Conservation (phyloP, 1,140 invertebrate genomes). For the Megalonaias nervosa region DNA sequence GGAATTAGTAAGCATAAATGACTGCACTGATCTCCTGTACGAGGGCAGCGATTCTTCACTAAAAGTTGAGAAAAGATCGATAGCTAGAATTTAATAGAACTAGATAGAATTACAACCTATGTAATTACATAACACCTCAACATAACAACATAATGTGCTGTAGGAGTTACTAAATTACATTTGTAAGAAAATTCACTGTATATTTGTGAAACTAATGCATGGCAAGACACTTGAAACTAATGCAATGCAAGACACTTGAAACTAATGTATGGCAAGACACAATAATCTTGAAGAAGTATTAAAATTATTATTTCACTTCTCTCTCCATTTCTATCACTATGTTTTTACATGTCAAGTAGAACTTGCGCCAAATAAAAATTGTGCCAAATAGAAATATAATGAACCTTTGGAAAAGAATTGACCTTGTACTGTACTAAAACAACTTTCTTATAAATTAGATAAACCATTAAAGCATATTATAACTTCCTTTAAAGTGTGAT, state of each 20-base stretch:
- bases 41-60: slow-evolving; percentile 81
- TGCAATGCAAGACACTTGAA: not conserved
- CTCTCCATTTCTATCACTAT: too few relatives aligned
- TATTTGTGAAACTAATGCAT: not conserved
- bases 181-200: not conserved
- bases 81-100: not conserved
- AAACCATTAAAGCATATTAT: too few relatives aligned
- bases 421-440: too few relatives aligned
- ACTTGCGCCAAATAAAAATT: too few relatives aligned
- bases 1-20: slow-evolving; percentile 94
- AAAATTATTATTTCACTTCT: too few relatives aligned
- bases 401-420: too few relatives aligned
- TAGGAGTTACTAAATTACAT: not conserved
- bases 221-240: not conserved
- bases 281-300: not conserved
- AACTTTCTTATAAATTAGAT: too few relatives aligned
- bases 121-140: not conserved
- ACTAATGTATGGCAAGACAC: not conserved
- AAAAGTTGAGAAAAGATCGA: slow-evolving; percentile 33
- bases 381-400: too few relatives aligned
- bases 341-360: too few relatives aligned
- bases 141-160: not conserved
- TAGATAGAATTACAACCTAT: not conserved
- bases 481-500: too few relatives aligned
- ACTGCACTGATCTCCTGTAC: slow-evolving; percentile 80